These are phyloP conservation scores for Rhagologus leucostigma DNA, from an alignment of 2,113 vertebrate species.

Conservation along the genomic window DNA sequence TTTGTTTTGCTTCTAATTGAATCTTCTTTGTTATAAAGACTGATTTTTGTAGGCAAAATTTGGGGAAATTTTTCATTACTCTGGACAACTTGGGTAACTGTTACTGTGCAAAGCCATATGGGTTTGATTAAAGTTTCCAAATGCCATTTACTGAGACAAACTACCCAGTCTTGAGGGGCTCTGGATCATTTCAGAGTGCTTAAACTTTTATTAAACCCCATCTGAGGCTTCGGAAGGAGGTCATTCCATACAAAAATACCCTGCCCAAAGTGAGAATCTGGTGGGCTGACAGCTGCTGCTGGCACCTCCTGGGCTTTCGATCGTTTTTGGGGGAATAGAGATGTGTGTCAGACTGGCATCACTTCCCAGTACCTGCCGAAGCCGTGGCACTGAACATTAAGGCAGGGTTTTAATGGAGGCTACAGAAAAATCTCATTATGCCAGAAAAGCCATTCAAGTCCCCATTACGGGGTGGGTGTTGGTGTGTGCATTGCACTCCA, in stretches of 20 bases:
- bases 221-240: neutral
- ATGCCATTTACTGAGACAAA: neutral
- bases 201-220: neutral
- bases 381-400: neutral
- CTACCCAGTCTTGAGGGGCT: neutral
- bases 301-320: neutral
- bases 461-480: neutral
- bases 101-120: neutral
- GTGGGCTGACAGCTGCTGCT: neutral
- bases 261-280: neutral
- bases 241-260: neutral
- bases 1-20: neutral
- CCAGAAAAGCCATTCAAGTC: neutral
- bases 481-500: neutral
- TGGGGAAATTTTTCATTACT: neutral
- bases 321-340: neutral
- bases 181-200: neutral
- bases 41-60: neutral
- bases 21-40: neutral
- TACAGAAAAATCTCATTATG: neutral
- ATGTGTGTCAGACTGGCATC: neutral
- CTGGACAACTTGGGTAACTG: neutral
- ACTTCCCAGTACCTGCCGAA: neutral
- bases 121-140: conserved; percentile 10
- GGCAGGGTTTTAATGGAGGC: neutral